Evolutionary conservation across 2,113 vertebrate genomes (phyloP).

Genomic region (Sitta europaea): DNA sequence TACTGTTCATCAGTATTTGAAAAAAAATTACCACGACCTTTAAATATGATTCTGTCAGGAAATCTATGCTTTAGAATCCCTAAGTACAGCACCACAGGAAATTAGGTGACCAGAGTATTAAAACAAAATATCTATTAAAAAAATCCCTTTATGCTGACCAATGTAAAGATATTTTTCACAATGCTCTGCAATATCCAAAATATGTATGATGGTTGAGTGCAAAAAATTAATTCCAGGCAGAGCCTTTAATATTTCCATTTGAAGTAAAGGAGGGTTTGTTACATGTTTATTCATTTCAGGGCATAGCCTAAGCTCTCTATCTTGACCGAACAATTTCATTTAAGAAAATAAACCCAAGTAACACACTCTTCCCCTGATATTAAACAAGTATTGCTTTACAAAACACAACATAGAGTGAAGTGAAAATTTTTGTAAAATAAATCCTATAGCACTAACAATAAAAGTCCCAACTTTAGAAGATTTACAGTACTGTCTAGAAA

Average conservation of each 20-base stretch:
- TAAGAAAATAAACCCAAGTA: background rate
- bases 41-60: background rate
- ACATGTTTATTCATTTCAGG: background rate
- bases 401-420: background rate
- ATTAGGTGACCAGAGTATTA: background rate
- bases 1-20: background rate
- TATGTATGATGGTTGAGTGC: background rate
- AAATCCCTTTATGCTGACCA: background rate
- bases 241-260: background rate
- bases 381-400: background rate
- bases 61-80: background rate
- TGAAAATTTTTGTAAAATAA: background rate
- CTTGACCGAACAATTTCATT: background rate
- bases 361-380: accelerated
- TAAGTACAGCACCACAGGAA: background rate
- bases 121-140: background rate
- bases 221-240: background rate
- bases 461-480: background rate
- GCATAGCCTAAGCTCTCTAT: background rate
- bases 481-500: background rate
- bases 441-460: background rate
- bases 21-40: background rate
- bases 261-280: background rate
- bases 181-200: background rate
- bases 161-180: background rate